Base-by-base conservation (phyloP, 2,888 invertebrate species). In the Clusia tigrina region DNA sequence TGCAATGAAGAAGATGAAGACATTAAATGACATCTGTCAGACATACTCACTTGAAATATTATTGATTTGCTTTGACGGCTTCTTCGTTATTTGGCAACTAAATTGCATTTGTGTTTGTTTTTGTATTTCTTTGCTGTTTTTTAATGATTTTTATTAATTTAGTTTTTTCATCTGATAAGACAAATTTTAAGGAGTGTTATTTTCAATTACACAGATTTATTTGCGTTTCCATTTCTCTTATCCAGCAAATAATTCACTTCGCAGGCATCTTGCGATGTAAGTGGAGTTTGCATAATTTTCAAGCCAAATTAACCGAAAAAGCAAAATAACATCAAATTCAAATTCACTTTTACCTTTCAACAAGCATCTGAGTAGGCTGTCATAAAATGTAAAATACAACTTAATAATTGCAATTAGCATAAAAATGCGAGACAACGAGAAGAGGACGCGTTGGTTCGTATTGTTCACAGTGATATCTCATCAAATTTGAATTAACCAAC, bases 21-120 rank as follows among this genome's bases (percentile, higher is more conserved):
- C 52, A 61, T 58, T 58, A 61, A 58, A 51, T 48, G 64, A 52
- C 52, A 61, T 46, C 55, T 58, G 55, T 58, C 58, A 51, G 38
- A 18, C 18, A 17, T n/a, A 42, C 42, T n/a, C n/a, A 42, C 9
- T 42, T 42, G 9, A 9, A 32, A 6, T 9, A 32, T 42, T n/a
- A 42, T 42, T 42, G 10, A 42, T 15, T 15, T n/a, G 3, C n/a
- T 42, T 42, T 42, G 6, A 42, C 9, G 42, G 3, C n/a, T n/a
- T 42, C 9, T 42, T 42, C n/a, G 9, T 42, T 12, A 15, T n/a
- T 42, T 42, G 32, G 12, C 32, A 32, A 32, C 5, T 5, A 5
- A 42, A 42, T 42, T 6, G 6, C 3, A 10, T 15, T 42, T 42
- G 10, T 42, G n/a, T 10, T 17, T 42, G 42, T 42, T 42, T 42